These are phyloP conservation scores for Siderastrea radians DNA, from an alignment of 92 coral and sea anemone species.

Conservation along the genomic window DNA sequence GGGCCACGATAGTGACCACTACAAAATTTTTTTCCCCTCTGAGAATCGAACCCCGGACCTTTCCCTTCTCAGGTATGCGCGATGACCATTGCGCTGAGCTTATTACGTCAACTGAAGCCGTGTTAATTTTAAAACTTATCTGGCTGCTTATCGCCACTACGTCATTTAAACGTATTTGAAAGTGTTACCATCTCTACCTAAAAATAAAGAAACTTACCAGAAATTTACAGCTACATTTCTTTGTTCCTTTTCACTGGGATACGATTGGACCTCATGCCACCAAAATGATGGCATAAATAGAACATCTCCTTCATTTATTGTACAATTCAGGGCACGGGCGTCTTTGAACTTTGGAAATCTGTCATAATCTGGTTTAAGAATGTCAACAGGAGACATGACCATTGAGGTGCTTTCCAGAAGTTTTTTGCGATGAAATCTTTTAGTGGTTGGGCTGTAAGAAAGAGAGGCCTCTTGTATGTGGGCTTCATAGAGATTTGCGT, in stretches of 20 bases:
- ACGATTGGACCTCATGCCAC: conserved; percentile 97
- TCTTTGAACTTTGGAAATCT: conserved; percentile 83
- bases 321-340: conserved; percentile 85
- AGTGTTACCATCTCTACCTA: background rate
- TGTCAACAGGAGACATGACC: conserved; percentile 95
- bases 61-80: no score
- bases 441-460: conserved; percentile 63
- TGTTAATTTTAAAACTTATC: no score
- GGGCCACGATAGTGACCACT: no score
- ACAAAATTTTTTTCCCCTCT: no score
- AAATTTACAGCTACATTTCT: conserved; percentile 89
- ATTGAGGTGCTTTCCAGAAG: conserved; percentile 90
- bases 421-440: conserved; percentile 68
- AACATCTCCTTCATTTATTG: conserved; percentile 89
- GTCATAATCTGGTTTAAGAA: conserved; percentile 81
- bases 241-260: conserved; percentile 60
- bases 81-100: no score
- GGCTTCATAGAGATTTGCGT: conserved; percentile 83
- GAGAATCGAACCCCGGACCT: no score
- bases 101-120: no score
- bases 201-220: conserved; percentile 65
- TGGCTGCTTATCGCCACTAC: no score
- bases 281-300: conserved; percentile 93
- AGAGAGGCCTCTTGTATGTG: conserved; percentile 88
- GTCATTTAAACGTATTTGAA: background rate